Base-by-base conservation (phyloP, 2,797 vertebrate genomes). In the Loris lydekkerianus region DNA sequence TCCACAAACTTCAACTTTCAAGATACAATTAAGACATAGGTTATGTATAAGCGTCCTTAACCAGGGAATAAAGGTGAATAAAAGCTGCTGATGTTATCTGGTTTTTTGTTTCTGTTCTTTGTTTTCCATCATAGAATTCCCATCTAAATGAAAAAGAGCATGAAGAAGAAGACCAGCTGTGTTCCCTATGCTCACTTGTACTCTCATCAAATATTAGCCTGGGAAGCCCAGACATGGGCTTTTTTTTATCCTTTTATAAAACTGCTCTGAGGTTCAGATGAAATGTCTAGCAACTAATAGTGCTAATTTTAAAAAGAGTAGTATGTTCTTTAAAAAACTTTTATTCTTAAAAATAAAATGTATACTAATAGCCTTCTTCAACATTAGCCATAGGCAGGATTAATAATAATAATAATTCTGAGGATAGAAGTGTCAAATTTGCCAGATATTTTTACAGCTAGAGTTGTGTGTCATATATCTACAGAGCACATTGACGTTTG, bases 221-320 rank as follows among this genome's bases (percentile, higher is more conserved):
- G 5, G 65, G 46, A 56, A 95, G 9, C 34, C 21, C 14, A 86
- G 37, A 77, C 5, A 53, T 94, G 37, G 49, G 2, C 9, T 73
- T 65, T 61, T 29, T 15, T 58, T 78, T 61, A 58, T 82, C 29
- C 3, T 60, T 81, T 14, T 63, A 31, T 34, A 9, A 78, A 84
- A 43, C 2, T 14, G 0, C 17, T 23, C 21, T 56, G n/a, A n/a
- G 17, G 56, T 89, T 89, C 53, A 25, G 46, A 49, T 31, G 7
- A 31, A 76, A 76, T 61, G 2, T 70, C 60, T 61, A 67, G 17
- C 4, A 83, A 93, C 21, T 61, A 78, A 43, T 61, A 72, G 7
- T 72, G 86, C 29, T 91, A 83, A 43, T 91, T 92, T 89, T 69
- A 49, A 81, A 25, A 88, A 11, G 25, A 84, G 5, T 65, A 73